phyloP scores from a whole-genome alignment of 1,140 invertebrate genomes.

The Anagrus nilaparvatae region DNA sequence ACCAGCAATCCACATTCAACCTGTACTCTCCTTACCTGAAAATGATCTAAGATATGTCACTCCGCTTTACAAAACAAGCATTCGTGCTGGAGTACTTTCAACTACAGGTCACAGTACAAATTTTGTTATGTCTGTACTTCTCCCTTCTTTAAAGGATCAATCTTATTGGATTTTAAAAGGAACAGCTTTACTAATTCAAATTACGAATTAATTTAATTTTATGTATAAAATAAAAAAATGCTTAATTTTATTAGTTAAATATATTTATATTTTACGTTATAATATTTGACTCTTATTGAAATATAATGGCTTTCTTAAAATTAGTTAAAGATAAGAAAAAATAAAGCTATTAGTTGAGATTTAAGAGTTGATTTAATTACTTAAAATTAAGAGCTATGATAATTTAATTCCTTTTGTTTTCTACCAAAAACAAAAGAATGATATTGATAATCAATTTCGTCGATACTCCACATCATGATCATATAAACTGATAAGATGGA shows the following conservation, averaged over 20 bases:
- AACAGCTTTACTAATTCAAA: constrained; percentile 70
- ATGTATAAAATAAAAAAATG: background rate
- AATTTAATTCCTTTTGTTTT: constrained; percentile 25
- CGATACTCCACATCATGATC: constrained; percentile 42
- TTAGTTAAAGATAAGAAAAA: too few relatives aligned
- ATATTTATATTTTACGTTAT: constrained; percentile 1
- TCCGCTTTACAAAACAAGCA: constrained; percentile 79
- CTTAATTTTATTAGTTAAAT: constrained; percentile 1
- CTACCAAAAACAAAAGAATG: constrained; percentile 27
- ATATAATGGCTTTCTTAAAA: constrained; percentile 1
- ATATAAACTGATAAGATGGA: constrained; percentile 42
- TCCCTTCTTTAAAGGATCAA: constrained; percentile 50
- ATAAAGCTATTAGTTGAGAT: constrained; percentile 3
- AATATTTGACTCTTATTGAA: constrained; percentile 1
- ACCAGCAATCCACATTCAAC: constrained; percentile 65
- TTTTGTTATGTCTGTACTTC: constrained; percentile 69
- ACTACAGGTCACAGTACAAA: constrained; percentile 86
- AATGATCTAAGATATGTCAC: constrained; percentile 58
- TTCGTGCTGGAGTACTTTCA: constrained; percentile 69
- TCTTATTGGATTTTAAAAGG: constrained; percentile 81
- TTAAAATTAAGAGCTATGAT: background rate
- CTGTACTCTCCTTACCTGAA: constrained; percentile 48
- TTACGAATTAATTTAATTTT: constrained; percentile 46
- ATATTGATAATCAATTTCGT: constrained; percentile 42
- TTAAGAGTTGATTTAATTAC: background rate